Percentiles rank a stretch among this genome's conserved stretches.
phyloP scores from a whole-genome alignment of 2,113 vertebrate species.

The Bothrops jararaca region DNA sequence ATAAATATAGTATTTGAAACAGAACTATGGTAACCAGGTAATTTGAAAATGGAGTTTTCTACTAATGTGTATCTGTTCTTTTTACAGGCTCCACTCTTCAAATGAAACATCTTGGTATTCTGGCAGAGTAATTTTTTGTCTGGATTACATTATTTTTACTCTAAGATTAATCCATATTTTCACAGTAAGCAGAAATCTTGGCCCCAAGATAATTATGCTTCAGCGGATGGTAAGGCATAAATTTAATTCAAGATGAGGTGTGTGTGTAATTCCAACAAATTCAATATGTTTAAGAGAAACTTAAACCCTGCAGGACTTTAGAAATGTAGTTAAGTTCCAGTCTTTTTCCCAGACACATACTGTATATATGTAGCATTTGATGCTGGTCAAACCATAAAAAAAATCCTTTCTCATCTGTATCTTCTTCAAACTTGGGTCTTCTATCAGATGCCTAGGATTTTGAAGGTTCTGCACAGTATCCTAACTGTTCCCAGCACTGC shows the following conservation, averaged over 20 bases:
- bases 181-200: constrained; percentile 90
- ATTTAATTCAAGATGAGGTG: not conserved
- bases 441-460: not conserved
- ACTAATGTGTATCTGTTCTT: not conserved
- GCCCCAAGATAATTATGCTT: constrained; percentile 97
- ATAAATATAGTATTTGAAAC: not conserved
- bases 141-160: constrained; percentile 96
- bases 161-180: constrained; percentile 96
- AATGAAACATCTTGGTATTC: constrained; percentile 77
- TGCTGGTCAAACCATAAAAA: not conserved
- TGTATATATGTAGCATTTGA: not conserved
- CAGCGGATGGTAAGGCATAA: constrained; percentile 85
- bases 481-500: not conserved
- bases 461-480: not conserved
- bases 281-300: not conserved
- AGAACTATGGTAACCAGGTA: not conserved
- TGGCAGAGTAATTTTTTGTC: constrained; percentile 89
- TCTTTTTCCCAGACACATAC: not conserved
- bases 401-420: not conserved
- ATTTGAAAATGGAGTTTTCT: constrained; percentile 18
- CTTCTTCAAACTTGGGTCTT: not conserved
- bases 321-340: not conserved
- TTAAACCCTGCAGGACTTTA: not conserved
- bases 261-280: not conserved
- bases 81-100: constrained; percentile 66